phyloP scores from a whole-genome alignment of 2,797 vertebrate species.

The Prionace glauca region DNA sequence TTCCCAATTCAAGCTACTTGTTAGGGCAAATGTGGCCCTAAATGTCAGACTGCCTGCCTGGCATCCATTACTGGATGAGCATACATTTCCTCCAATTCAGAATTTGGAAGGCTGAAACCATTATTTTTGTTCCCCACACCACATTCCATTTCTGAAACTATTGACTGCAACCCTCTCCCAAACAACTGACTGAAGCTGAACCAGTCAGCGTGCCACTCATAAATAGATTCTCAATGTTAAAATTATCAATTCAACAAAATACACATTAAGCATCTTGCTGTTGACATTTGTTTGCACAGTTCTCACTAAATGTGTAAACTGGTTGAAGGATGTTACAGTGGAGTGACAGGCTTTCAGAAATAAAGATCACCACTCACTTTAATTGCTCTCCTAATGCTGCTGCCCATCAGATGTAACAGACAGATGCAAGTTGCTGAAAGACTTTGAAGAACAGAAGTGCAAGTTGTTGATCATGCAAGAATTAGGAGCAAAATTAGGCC shows the following conservation, averaged over 20 bases:
- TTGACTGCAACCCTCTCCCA: too few species aligned
- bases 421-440: neutral
- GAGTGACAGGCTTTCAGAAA: neutral
- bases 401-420: neutral
- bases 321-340: neutral
- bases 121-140: neutral
- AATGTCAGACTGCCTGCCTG: neutral
- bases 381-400: neutral
- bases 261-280: neutral
- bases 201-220: neutral
- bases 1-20: too few species aligned
- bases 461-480: neutral
- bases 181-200: neutral
- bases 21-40: neutral
- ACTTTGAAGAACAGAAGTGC: neutral
- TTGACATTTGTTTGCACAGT: neutral
- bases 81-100: neutral
- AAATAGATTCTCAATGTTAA: neutral
- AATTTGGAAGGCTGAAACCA: neutral
- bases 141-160: neutral
- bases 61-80: neutral
- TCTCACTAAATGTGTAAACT: neutral
- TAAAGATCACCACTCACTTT: neutral
- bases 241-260: neutral
- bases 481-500: too few species aligned